Percentiles rank a stretch among this genome's conserved stretches.
Conservation (phyloP, 2,113 vertebrate genomes). For the Siphamia tubifer region DNA sequence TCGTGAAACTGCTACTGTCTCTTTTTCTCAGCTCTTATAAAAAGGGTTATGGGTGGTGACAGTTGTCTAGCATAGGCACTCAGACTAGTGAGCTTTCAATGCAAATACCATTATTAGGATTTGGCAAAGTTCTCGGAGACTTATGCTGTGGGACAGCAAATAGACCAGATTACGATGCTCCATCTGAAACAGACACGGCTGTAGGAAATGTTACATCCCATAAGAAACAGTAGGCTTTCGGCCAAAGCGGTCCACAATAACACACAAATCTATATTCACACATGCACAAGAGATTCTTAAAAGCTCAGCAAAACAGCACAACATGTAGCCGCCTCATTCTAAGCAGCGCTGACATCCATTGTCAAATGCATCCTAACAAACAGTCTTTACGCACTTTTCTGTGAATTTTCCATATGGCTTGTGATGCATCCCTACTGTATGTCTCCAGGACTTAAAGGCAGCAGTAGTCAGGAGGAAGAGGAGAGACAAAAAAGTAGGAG, state of each 20-base stretch:
- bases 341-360: slow-evolving; percentile 38
- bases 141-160: slow-evolving; percentile 11
- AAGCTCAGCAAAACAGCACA: slow-evolving; percentile 61
- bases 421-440: slow-evolving; percentile 9
- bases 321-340: slow-evolving; percentile 30
- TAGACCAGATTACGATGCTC: slow-evolving; percentile 28
- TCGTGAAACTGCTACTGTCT: background rate
- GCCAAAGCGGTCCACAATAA: slow-evolving; percentile 21
- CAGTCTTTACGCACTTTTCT: slow-evolving; percentile 20
- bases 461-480: background rate
- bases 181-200: slow-evolving; percentile 38
- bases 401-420: slow-evolving; percentile 23
- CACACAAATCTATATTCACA: no score
- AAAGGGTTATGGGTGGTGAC: background rate
- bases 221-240: slow-evolving; percentile 38
- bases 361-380: slow-evolving; percentile 31
- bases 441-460: slow-evolving; percentile 24
- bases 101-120: slow-evolving; percentile 14
- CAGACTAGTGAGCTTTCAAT: background rate
- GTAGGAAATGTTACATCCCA: slow-evolving; percentile 44
- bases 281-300: no score
- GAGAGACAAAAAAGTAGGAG: slow-evolving; percentile 15
- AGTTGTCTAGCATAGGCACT: background rate
- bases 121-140: slow-evolving; percentile 30
- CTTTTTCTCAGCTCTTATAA: background rate